Base-by-base conservation (phyloP, 2,888 invertebrate species). In the Diarsia brunnea region DNA sequence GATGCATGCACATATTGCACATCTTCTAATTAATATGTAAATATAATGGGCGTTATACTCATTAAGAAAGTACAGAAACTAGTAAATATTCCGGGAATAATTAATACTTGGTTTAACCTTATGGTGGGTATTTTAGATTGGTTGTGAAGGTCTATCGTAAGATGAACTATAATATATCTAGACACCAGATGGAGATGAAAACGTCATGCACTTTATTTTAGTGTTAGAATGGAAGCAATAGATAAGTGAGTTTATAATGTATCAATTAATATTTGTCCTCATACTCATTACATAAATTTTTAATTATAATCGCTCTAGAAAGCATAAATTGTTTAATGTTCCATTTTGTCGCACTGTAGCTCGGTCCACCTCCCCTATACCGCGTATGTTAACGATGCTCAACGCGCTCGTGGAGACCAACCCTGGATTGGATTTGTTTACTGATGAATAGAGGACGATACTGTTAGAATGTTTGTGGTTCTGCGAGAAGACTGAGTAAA, bases 11-110 rank as follows among this genome's bases (percentile, higher is more conserved):
- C 61, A n/a, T n/a, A n/a, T n/a, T n/a, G n/a, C 14, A 69, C 61
- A 49, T 69, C 58, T 63, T 55, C 68, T 81, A 72, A 82, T 84
- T 82, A 84, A 77, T 73, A n/a, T 76, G 65, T 61, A 55, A 71
- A 66, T 81, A 68, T 81, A 64, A 65, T 71, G 51, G 55, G 47
- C 73, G 73, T 70, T 24, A 68, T 47, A 53, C 45, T 69, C 73
- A 84, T 84, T 81, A 69, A 63, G 69, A 66, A 75, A 72, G 55
- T 73, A 58, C 64, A 60, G n/a, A 74, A 53, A 63, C 24, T 61
- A 71, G 69, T 66, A 19, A 81, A 84, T 61, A 55, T 43, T 19
- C 72, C 14, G 16, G 27, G 16, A 60, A 55, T 72, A 78, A 83
- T 78, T 53, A 83, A 78, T 83, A 55, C 19, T 65, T 43, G 43